These are phyloP conservation scores for Falcaria lacertinaria DNA, from an alignment of 2,888 invertebrate genomes.

Conservation along the genomic window DNA sequence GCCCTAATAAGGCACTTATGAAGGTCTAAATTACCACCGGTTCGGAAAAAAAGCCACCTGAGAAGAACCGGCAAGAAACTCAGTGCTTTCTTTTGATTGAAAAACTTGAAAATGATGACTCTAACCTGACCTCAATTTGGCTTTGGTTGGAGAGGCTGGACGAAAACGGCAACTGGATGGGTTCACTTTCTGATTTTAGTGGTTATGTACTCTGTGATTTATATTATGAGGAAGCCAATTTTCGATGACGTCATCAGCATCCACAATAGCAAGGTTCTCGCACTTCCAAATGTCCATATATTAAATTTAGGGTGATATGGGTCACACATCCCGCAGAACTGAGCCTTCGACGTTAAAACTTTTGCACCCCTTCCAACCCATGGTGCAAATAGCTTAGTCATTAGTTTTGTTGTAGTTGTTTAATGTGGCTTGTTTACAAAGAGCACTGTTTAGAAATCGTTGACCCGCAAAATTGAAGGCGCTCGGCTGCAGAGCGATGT, in stretches of 20 bases:
- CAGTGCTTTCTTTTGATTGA: too few species aligned
- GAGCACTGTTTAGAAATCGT: constrained; percentile 23
- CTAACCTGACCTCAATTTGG: constrained; percentile 45
- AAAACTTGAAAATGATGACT: constrained; percentile 42
- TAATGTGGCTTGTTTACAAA: constrained; percentile 34
- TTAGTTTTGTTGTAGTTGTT: constrained; percentile 42
- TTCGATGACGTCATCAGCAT: constrained; percentile 57
- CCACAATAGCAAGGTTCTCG: constrained; percentile 44
- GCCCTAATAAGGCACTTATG: too few species aligned
- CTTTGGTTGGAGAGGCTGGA: constrained; percentile 49
- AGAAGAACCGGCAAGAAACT: too few species aligned
- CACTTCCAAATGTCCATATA: constrained; percentile 57
- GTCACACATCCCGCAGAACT: constrained; percentile 43
- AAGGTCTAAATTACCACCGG: too few species aligned
- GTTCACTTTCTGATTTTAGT: constrained; percentile 62
- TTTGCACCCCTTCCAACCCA: constrained; percentile 44
- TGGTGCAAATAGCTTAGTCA: constrained; percentile 36
- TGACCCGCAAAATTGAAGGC: constrained; percentile 18
- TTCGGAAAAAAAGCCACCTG: too few species aligned
- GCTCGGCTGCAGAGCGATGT: constrained; percentile 24
- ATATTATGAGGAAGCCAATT: constrained; percentile 50
- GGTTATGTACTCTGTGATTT: too few species aligned
- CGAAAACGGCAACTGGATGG: constrained; percentile 51
- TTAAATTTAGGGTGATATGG: constrained; percentile 40
- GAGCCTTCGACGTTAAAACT: constrained; percentile 50